A percentile compares a stretch with the other conserved stretches of the same genome.
Conservation (phyloP, 92 coral and sea anemone genomes). For the Phenganax marumi region DNA sequence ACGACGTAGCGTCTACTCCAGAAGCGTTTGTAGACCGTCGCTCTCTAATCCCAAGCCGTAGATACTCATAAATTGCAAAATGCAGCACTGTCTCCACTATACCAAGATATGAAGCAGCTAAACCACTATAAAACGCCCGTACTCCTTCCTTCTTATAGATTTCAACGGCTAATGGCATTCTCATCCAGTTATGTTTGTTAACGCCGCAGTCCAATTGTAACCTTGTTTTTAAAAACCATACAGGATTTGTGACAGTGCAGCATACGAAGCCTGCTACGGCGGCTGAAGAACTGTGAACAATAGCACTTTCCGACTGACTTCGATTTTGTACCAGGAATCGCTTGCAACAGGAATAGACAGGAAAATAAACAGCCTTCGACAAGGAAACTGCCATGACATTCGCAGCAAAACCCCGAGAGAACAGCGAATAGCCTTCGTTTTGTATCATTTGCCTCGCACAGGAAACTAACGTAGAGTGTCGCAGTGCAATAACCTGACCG, state of each 20-base stretch:
- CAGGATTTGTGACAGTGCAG: conserved; percentile 86
- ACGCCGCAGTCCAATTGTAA: conserved; percentile 78
- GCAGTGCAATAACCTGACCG: conserved; percentile 37
- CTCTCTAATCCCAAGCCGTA: conserved; percentile 17
- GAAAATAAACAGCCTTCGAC: conserved; percentile 89
- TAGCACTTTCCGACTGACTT: conserved; percentile 61
- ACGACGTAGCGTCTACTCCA: conserved; percentile 54
- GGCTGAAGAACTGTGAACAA: conserved; percentile 81
- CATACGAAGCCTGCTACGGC: conserved; percentile 79
- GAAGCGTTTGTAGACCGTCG: not conserved
- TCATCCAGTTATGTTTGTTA: conserved; percentile 50
- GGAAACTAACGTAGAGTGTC: conserved; percentile 46
- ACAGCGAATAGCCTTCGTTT: conserved; percentile 78
- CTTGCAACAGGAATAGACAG: conserved; percentile 77
- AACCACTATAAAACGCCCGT: conserved; percentile 85
- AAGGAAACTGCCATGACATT: conserved; percentile 81
- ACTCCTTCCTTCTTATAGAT: conserved; percentile 83
- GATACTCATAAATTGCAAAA: conserved; percentile 81
- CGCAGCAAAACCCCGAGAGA: conserved; percentile 79
- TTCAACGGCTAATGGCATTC: conserved; percentile 63
- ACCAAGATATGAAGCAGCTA: conserved; percentile 93
- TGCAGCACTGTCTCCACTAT: conserved; percentile 89
- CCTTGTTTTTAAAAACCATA: conserved; percentile 92
- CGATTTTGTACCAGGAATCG: conserved; percentile 61
- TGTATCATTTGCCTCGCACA: conserved; percentile 76